Evolutionary conservation across 2,113 vertebrate genomes (phyloP), one percentile per base, ranked within the genome.

Genomic region (Manacus vitellinus): DNA sequence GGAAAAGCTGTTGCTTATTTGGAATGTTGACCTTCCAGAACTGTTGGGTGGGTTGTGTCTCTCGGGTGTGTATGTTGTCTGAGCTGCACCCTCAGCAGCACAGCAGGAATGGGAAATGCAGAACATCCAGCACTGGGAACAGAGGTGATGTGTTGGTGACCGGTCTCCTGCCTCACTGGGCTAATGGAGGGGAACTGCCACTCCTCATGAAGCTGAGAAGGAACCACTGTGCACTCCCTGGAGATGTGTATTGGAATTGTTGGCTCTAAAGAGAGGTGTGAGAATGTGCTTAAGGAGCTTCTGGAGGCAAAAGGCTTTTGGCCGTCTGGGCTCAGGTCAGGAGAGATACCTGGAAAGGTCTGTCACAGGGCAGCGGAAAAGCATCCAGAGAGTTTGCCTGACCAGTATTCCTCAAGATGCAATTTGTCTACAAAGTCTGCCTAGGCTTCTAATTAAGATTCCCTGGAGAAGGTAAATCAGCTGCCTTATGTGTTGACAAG

Each of bases 201-300:
- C 59, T 67, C 66, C 61, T 87, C 28, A 55, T 85, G 85, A 95
- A 58, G 70, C 37, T 79, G 92, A 89, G 88, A 70, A 54, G 61
- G 62, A 91, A 75, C 47, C 56, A 3, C 75, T 11, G 18, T 28
- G 55, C 5, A 0, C 73, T 47, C 25, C 74, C 44, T 46, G 83
- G 54, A 85, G 51, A 25, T 21, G 14, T 11, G 33, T 37, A 8
- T 59, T 79, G 44, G 23, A 51, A 10, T 6, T 31, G 23, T 15
- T 63, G 9, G 14, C 79, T 82, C 4, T 74, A 62, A 62, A 54
- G 76, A 74, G 90, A 77, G 73, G 49, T 7, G 12, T 31, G 47
- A 51, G 28, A 31, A 75, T 47, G 15, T 14, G n/a, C 49, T 67
- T 39, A 43, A 81, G 77, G 79, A 67, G 70, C 23, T 68, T 74